These are phyloP conservation scores for Schizotus pectinicornis DNA, from an alignment of 2,888 invertebrate species.

Conservation along the genomic window DNA sequence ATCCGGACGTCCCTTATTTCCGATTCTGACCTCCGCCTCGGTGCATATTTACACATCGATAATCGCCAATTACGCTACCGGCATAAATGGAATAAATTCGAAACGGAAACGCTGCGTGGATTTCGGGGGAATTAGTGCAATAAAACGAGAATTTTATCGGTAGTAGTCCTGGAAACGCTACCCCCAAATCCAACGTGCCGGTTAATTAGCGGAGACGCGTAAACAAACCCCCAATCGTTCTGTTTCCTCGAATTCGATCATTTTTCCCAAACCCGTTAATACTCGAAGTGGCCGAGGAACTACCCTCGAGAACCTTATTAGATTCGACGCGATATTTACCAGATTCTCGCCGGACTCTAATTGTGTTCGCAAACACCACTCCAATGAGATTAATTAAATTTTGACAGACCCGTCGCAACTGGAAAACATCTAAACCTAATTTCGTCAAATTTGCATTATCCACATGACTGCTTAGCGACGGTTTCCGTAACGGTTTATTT, in stretches of 20 bases:
- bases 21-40: not conserved
- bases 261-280: constrained; percentile 11
- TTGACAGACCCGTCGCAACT: constrained; percentile 18
- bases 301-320: constrained; percentile 26
- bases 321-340: constrained; percentile 28
- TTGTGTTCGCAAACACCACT: constrained; percentile 24
- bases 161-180: constrained; percentile 17
- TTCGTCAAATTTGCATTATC: constrained; percentile 22
- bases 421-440: constrained; percentile 21
- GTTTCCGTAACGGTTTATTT: not conserved
- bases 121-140: constrained; percentile 6
- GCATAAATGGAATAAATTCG: constrained; percentile 7
- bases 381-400: constrained; percentile 23
- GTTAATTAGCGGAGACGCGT: too few species aligned
- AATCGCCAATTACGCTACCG: constrained; percentile 8
- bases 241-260: constrained; percentile 1
- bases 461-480: not conserved
- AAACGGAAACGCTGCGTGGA: constrained; percentile 7
- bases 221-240: too few species aligned
- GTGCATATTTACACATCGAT: not conserved
- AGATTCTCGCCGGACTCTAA: constrained; percentile 24
- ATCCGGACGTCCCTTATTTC: not conserved
- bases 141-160: constrained; percentile 12
- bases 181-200: too few species aligned
- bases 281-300: constrained; percentile 25